These are phyloP conservation scores for Halisarca cf. caerulea DNA, from an alignment of 37 sponge, comb jelly and placozoan genomes.

Conservation along the genomic window DNA sequence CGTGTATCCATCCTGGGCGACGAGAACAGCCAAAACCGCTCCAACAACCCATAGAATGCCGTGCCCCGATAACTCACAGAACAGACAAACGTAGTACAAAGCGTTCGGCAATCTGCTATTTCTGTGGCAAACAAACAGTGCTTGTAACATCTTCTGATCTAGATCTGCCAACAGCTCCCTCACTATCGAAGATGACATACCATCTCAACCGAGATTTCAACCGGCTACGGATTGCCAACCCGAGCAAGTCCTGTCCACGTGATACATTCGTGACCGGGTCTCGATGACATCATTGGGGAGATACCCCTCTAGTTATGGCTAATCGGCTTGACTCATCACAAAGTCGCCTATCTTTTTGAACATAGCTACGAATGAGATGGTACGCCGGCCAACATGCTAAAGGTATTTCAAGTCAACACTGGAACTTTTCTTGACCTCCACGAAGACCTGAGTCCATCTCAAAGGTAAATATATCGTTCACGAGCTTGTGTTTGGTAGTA, in stretches of 20 bases:
- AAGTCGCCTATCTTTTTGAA: no score
- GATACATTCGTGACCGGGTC: no score
- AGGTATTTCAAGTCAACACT: constrained; percentile 11
- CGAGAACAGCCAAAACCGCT: neutral
- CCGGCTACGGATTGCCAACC: no score
- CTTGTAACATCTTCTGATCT: neutral
- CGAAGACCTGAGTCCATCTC: constrained; percentile 1
- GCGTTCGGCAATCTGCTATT: neutral
- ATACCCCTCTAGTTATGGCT: no score
- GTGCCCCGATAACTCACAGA: constrained; percentile 21
- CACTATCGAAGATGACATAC: neutral
- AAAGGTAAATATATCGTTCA: no score
- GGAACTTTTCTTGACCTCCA: neutral
- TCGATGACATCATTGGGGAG: no score
- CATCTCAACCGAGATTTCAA: neutral
- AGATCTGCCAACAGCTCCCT: neutral
- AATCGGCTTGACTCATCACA: no score
- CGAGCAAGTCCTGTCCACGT: no score
- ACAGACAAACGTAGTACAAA: constrained; percentile 7
- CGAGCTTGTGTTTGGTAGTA: no score
- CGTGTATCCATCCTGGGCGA: neutral
- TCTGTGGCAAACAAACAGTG: constrained; percentile 18
- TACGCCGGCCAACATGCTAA: neutral
- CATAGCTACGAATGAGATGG: no score
- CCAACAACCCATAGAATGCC: constrained; percentile 5